A percentile compares a stretch with the other conserved stretches of the same genome.
phyloP scores from a whole-genome alignment of 2,113 vertebrate genomes.

The Microtus richardsoni region DNA sequence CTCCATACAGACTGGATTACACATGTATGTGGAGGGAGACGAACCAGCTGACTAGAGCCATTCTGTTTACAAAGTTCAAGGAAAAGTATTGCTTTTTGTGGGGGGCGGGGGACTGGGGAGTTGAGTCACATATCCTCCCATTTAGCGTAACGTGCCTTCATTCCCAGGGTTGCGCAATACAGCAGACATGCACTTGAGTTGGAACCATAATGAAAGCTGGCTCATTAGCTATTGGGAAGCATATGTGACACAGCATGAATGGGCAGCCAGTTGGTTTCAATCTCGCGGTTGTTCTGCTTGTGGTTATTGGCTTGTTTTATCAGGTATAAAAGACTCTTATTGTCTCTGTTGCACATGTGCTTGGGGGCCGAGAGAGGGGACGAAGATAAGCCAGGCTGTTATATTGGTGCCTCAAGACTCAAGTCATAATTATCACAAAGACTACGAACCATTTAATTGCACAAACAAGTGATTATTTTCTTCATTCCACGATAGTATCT shows the following conservation, averaged over 20 bases:
- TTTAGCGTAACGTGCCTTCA: neutral
- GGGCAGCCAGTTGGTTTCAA: neutral
- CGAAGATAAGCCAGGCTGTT: constrained; percentile 21
- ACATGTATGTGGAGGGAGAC: neutral
- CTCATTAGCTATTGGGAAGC: constrained; percentile 57
- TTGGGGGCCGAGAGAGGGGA: constrained; percentile 24
- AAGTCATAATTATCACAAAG: constrained; percentile 19
- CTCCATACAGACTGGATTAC: neutral
- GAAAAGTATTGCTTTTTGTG: neutral
- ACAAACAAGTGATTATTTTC: neutral
- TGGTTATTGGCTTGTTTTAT: constrained; percentile 61
- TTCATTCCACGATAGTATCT: neutral
- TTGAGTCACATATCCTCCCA: neutral
- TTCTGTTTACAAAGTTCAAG: neutral
- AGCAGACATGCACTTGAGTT: neutral
- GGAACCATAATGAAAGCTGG: constrained; percentile 34
- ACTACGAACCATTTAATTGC: constrained; percentile 33
- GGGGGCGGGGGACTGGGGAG: neutral
- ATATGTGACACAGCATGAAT: neutral
- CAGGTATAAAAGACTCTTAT: constrained; percentile 56
- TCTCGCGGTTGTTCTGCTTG: constrained; percentile 22
- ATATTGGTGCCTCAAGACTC: constrained; percentile 53
- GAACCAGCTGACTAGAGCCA: neutral
- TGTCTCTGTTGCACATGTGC: constrained; percentile 37
- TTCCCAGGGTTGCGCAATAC: neutral